Conservation (phyloP, 1,140 invertebrate genomes). For the Aphidius gifuensis region DNA sequence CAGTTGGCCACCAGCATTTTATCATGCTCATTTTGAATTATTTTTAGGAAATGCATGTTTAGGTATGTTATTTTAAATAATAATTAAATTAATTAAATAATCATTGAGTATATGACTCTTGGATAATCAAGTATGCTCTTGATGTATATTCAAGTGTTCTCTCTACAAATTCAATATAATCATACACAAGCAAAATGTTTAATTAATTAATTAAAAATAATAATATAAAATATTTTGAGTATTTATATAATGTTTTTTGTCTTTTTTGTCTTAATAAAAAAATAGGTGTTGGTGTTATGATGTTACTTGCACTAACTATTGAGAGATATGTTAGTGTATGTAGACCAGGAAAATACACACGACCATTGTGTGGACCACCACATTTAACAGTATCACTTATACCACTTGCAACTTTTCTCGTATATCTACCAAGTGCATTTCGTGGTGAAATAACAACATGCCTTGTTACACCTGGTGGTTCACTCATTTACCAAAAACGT, state of each 20-base stretch:
- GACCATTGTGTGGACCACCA: conserved; percentile 61
- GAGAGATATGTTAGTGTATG: conserved; percentile 81
- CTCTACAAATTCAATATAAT: no score
- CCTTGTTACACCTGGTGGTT: conserved; percentile 47
- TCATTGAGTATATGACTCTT: no score
- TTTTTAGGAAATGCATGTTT: conserved; percentile 73
- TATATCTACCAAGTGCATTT: conserved; percentile 66
- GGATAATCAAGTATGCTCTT: no score
- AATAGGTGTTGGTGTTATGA: conserved; percentile 68
- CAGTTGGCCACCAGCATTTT: conserved; percentile 65
- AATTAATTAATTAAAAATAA: no score
- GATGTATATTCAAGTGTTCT: no score
- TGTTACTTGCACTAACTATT: conserved; percentile 74
- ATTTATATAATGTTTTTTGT: no score
- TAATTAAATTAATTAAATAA: not conserved
- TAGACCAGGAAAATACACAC: conserved; percentile 63
- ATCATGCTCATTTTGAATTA: conserved; percentile 71
- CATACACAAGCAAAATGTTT: no score
- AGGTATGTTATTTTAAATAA: conserved; percentile 45
- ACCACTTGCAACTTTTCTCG: conserved; percentile 61
- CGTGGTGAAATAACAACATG: conserved; percentile 62
- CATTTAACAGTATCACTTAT: conserved; percentile 62
- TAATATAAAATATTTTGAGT: no score
- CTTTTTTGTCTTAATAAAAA: no score
- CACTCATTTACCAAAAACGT: conserved; percentile 58